These are phyloP conservation scores for Ips nitidus DNA, from an alignment of 1,140 invertebrate genomes.

Conservation along the genomic window DNA sequence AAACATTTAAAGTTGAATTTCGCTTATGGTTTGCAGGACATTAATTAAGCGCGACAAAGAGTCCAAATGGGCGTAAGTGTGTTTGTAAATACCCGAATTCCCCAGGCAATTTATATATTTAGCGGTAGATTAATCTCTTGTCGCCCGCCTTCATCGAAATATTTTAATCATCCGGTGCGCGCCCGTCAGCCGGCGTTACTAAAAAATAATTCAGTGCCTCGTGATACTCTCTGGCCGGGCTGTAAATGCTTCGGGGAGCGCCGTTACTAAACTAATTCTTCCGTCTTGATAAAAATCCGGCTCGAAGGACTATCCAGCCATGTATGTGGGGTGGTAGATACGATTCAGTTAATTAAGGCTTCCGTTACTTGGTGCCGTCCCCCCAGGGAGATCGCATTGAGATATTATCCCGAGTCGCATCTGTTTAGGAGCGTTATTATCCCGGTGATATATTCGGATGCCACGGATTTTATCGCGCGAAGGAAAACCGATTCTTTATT, in stretches of 20 bases:
- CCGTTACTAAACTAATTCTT: too few species aligned
- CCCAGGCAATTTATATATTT: slow-evolving; percentile 51
- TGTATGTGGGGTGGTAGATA: too few species aligned
- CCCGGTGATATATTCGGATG: slow-evolving; percentile 36
- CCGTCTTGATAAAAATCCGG: too few species aligned
- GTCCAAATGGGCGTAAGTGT: slow-evolving; percentile 47
- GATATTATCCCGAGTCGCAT: slow-evolving; percentile 36
- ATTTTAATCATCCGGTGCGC: slow-evolving; percentile 47
- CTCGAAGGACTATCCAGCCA: too few species aligned
- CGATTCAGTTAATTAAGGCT: neutral
- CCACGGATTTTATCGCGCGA: slow-evolving; percentile 35
- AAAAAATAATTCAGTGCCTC: slow-evolving; percentile 45
- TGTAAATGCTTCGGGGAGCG: slow-evolving; percentile 13
- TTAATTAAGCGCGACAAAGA: slow-evolving; percentile 29
- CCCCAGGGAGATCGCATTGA: slow-evolving; percentile 19
- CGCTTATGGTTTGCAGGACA: neutral
- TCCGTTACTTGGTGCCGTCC: slow-evolving; percentile 17
- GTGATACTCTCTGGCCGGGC: slow-evolving; percentile 33
- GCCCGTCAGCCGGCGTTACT: slow-evolving; percentile 39
- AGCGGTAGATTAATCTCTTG: slow-evolving; percentile 50
- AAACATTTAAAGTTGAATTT: too few species aligned
- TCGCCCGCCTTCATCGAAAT: slow-evolving; percentile 43
- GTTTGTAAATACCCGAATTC: slow-evolving; percentile 52
- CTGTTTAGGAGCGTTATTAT: slow-evolving; percentile 36
- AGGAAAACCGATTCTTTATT: slow-evolving; percentile 37